Evolutionary conservation across 2,888 invertebrate genomes (phyloP), one percentile per base, ranked within the genome.

Genomic region (Schizotus pectinicornis): DNA sequence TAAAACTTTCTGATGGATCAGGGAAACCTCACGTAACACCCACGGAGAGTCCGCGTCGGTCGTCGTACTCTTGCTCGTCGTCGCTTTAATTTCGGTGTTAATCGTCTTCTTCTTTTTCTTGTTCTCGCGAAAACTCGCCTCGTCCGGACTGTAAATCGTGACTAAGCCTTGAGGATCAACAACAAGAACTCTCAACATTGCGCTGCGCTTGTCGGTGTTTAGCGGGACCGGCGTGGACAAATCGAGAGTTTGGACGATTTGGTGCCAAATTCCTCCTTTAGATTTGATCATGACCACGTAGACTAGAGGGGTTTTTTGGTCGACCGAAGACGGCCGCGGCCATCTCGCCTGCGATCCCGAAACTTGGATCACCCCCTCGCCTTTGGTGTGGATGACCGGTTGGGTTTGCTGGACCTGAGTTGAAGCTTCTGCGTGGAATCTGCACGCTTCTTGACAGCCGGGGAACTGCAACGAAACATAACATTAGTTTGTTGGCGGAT

Each of bases 231-330:
- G 80, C 2, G 87, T 86, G 13, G 85, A 85, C 59, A 86, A 78
- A 48, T 86, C 82, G 73, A 87, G 83, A 0, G 88, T 88, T 80
- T 88, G 87, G 67, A 86, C 86, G 56, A 87, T 86, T 76, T 87
- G 87, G 56, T 86, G 80, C 87, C 87, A 87, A 12, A 86, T 85
- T 6, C 86, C 86, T 65, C 84, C 82, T 46, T 84, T 83, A 35
- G 85, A 83, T 64, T 87, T 85, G 32, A 88, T 81, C 87, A 88
- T 88, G 59, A 88, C 87, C 32, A 88, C 88, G 79, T 88, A 89
- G 39, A 89, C 87, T 39, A 87, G 77, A 11, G 87, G 86, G 8
- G 82, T 81, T n/a, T 82, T 80, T 31, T 83, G 77, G 54, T 77
- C 74, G 46, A 84, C 81, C 13, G 85, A 84, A 0, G 85, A 82